A percentile compares a stretch with the other conserved stretches of the same genome.
These are phyloP conservation scores for Drosophila nr. fundita DNA, from an alignment of 2,888 invertebrate genomes.

Conservation along the genomic window DNA sequence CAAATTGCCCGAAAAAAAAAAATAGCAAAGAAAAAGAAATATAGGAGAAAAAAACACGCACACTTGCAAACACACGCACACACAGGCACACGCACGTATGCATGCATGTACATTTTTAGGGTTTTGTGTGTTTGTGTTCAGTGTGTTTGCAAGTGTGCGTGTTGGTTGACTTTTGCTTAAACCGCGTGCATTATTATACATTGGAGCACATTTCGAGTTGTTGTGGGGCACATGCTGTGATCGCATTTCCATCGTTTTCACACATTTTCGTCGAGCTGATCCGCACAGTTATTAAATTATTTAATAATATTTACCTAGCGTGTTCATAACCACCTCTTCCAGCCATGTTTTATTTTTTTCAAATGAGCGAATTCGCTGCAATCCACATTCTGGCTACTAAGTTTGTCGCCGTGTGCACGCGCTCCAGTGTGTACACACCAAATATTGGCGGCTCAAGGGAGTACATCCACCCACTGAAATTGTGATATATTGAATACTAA, in stretches of 20 bases:
- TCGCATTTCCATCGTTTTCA: constrained; percentile 31
- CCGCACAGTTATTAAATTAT: constrained; percentile 59
- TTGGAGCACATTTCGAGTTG: constrained; percentile 50
- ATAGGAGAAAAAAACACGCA: constrained; percentile 67
- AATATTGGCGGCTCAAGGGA: constrained; percentile 22
- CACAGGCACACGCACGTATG: constrained; percentile 43
- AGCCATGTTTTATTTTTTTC: constrained; percentile 91
- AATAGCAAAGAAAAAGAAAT: constrained; percentile 56
- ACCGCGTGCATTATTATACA: constrained; percentile 72
- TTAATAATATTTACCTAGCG: constrained; percentile 89
- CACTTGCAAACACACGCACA: constrained; percentile 49
- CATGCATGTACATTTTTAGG: constrained; percentile 42
- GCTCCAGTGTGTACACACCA: constrained; percentile 66
- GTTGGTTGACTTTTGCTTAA: constrained; percentile 62
- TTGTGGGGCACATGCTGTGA: constrained; percentile 28
- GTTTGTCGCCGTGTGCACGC: constrained; percentile 59
- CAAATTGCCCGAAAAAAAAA: constrained; percentile 56
- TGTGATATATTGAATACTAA: not conserved
- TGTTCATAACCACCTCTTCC: constrained; percentile 94
- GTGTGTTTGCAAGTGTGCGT: constrained; percentile 45
- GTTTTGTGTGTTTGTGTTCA: constrained; percentile 48
- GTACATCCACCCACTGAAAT: constrained; percentile 25
- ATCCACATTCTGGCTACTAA: constrained; percentile 63
- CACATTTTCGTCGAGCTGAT: constrained; percentile 41
- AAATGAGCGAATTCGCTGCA: constrained; percentile 83